Evolutionary conservation across 1,140 invertebrate species (phyloP).

Genomic region (Bombus fervidus): DNA sequence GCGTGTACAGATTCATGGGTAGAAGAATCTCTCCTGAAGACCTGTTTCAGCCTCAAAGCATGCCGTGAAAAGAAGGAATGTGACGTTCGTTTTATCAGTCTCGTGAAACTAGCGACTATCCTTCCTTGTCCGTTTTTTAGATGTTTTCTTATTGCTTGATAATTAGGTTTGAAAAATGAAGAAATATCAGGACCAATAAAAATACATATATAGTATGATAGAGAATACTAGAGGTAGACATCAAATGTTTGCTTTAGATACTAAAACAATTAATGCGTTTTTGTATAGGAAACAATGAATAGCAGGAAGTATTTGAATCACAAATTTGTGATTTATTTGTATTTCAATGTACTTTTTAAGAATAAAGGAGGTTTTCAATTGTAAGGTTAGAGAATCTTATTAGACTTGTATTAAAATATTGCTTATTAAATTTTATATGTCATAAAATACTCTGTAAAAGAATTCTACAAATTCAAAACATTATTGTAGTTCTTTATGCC

Average conservation of each 20-base stretch:
- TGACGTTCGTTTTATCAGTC: not conserved
- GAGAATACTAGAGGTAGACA: not conserved
- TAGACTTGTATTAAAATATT: not conserved
- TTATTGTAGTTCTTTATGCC: not conserved
- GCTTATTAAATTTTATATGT: not conserved
- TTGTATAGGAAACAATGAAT: too few species aligned
- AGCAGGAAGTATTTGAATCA: not conserved
- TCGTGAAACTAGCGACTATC: not conserved
- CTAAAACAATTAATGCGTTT: not conserved
- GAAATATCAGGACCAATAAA: not conserved
- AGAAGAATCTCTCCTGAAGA: slow-evolving; percentile 1
- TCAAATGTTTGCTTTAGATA: not conserved
- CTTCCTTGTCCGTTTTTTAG: not conserved
- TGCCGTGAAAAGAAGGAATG: not conserved
- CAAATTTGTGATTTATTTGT: not conserved
- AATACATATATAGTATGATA: not conserved
- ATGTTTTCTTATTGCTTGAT: not conserved
- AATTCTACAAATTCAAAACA: not conserved
- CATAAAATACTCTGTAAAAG: not conserved
- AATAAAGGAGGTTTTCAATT: not conserved
- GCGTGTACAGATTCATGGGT: not conserved
- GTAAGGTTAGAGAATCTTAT: not conserved
- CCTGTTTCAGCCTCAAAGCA: slow-evolving; percentile 20
- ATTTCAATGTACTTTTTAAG: not conserved
- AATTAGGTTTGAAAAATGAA: not conserved